Base-by-base conservation (phyloP, 2,113 vertebrate species). In the Hemibagrus wyckioides region DNA sequence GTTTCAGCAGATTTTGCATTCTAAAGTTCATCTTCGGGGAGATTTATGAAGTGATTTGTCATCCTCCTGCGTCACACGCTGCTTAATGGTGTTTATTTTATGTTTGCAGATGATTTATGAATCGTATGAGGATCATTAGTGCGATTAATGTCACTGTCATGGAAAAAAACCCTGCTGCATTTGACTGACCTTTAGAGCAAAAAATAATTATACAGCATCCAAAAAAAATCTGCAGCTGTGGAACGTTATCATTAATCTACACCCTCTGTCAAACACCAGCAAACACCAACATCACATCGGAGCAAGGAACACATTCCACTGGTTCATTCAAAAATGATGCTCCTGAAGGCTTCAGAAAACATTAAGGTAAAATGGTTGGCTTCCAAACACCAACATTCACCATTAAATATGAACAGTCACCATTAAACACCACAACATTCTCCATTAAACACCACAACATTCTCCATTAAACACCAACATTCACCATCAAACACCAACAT, bases 21-120 rank as follows among this genome's bases (percentile, higher is more conserved):
- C 59, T 36, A 81, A 81, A 81, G 79, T 57, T 81, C 30, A 81
- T 59, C 36, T 59, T 6, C 10, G 10, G 30, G 28, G 21, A 81
- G 23, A 39, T 81, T 14, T 59, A 7, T 59, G 14, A 81, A 59
- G 33, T 41, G 80, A 81, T 81, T 59, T 39, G 54, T 81, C 54
- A 25, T 81, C 54, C 33, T 15, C 21, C 10, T 14, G 21, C 14
- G 28, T 59, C 54, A 81, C 10, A 2, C 56, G 0, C 0, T 59
- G 23, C 17, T 59, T 81, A 57, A 57, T 81, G 80, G 80, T 81
- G 54, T 81, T 81, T 81, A 59, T 81, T 81, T 81, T 59, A 81
- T 57, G 54, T 81, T 59, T 81, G 80, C 54, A 81, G 36, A 57
- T 81, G 80, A 81, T 81, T 81, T 81, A 81, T 81, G 80, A 81